Conservation (phyloP, 2,113 vertebrate species). For the Campylomormyrus tamandua region DNA sequence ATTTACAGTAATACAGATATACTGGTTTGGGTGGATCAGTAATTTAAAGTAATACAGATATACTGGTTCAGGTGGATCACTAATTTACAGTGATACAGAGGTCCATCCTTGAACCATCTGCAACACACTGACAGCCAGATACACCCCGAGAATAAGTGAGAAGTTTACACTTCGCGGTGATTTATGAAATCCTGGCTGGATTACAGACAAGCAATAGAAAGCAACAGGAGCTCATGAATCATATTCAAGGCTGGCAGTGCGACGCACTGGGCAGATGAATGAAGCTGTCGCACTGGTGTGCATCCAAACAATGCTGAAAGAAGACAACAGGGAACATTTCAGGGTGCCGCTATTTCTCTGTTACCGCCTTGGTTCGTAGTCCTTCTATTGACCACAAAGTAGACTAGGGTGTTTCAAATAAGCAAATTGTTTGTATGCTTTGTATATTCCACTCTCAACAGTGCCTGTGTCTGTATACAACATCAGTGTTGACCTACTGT, state of each 20-base stretch:
- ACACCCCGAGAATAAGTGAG: not conserved
- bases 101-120: not conserved
- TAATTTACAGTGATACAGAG: not conserved
- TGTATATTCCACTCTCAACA: not conserved
- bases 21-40: not conserved
- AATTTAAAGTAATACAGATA: no score
- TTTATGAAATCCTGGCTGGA: conserved; percentile 1
- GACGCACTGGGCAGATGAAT: not conserved
- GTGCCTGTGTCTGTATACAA: not conserved
- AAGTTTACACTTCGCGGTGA: not conserved
- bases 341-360: not conserved
- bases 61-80: not conserved
- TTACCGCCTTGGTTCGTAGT: not conserved
- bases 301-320: not conserved
- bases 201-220: not conserved
- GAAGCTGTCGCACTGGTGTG: not conserved
- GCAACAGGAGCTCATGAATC: conserved; percentile 2
- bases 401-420: not conserved
- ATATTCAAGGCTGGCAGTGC: not conserved
- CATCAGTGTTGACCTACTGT: not conserved
- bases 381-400: not conserved
- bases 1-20: no score
- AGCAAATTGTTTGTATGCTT: not conserved
- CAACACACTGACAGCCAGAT: not conserved
- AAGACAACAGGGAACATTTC: not conserved